Evolutionary conservation across 1,140 invertebrate genomes (phyloP), one percentile per base, ranked within the genome.

Genomic region (Macrotrachela quadricornifera): DNA sequence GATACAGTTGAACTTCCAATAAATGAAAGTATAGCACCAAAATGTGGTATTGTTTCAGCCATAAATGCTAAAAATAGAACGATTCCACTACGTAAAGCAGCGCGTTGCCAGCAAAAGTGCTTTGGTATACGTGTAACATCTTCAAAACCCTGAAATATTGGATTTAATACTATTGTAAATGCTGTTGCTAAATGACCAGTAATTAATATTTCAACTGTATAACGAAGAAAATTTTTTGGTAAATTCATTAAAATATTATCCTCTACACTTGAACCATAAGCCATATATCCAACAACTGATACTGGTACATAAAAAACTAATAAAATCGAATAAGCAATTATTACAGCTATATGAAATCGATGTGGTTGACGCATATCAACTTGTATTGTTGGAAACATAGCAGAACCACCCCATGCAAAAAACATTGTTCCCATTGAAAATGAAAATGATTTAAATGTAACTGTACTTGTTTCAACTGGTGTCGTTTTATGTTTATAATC

Each of bases 21-120:
- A 6, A 91, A 69, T 30, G 83, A 77, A 77, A 91, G 81, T 3
- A 91, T 78, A n/a, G 84, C 72, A 56, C 86, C 84, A 63, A 90
- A 90, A 57, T 79, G 73, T 0, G 86, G 85, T 1, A 91, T 76
- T 6, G 79, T 76, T 69, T 85, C 80, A 0, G 78, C 84, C 8
- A 87, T 69, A 16, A 83, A 76, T 8, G 88, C 76, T 0, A 79
- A 78, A 1, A 80, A 55, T 0, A 76, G 71, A 13, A 85, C 74
- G 1, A 88, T 67, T 0, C 71, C 62, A 1, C 81, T 80, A 40
- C 86, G 73, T 16, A 83, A 64, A 0, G 80, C 64, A 50, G 81
- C 80, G 10, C 87, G 73, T 62, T 79, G 80, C 64, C 77, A 74
- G 50, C 77, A 78, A 60, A 91, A 88, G 40, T 75, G 85, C 44